Base-by-base conservation (phyloP, 2,888 invertebrate genomes). In the Ormyrus nitidulus region DNA sequence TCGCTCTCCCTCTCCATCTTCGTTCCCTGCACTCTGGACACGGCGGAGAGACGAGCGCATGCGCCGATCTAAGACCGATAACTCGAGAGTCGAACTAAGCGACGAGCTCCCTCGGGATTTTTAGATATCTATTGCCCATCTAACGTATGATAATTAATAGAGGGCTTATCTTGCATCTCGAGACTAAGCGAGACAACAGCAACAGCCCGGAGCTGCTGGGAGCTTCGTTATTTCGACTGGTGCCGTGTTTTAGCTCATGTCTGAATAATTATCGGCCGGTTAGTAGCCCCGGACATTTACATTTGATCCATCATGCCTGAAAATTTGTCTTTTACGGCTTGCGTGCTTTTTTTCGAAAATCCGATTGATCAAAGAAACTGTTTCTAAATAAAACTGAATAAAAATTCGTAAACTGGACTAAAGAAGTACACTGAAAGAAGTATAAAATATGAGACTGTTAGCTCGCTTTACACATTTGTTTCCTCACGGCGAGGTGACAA, bases 1-100 rank as follows among this genome's bases (percentile, higher is more conserved):
- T 83, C 79, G 74, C 80, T 65, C 68, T 78, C 58, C 79, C 70
- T 74, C 70, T 79, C 79, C 59, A 79, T 79, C 79, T 78, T 73
- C 72, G 72, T 78, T 62, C 62, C 34, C 8, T 66, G 54, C 61
- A 53, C 66, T 66, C 53, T 34, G 34, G 7, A 10, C 19, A 6
- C 64, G 70, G 70, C 34, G 2, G 34, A 71, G 64, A 64, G 49
- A 49, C 49, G 48, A 4, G 64, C 64, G 11, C 48, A n/a, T 48
- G 64, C 11, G n/a, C 10, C 49, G 77, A 77, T 77, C 71, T 70
- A 56, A 76, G 64, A 13, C 70, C 19, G 77, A 77, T 77, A 77
- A 64, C 48, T 11, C 48, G 19, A 19, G 19, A 19, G 19, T 2
- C 19, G 19, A 19, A 19, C 1, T 19, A 19, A 19, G 19, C 19